phyloP scores from a whole-genome alignment of 1,140 invertebrate species.

The Euura saliciscinereae region DNA sequence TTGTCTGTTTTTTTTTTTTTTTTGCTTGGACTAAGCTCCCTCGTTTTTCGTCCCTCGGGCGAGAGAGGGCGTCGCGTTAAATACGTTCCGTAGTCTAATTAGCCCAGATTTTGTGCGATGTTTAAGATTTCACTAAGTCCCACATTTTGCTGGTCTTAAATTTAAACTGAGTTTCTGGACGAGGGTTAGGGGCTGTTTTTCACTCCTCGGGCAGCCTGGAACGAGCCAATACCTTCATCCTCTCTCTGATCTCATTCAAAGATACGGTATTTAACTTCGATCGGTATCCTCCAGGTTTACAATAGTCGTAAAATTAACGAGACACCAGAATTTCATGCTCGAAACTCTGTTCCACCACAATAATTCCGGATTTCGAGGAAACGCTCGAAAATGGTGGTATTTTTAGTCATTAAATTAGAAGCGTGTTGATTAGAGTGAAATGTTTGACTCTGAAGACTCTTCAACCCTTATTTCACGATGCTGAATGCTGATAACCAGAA shows the following conservation, averaged over 20 bases:
- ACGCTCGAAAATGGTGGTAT: too few species aligned
- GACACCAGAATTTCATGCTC: too few species aligned
- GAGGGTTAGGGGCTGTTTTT: background rate
- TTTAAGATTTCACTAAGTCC: conserved; percentile 3
- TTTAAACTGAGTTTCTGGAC: background rate
- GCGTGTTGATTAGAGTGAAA: too few species aligned
- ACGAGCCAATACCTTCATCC: background rate
- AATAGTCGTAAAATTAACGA: background rate
- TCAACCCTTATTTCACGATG: too few species aligned
- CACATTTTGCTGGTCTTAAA: background rate
- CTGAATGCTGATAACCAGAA: too few species aligned
- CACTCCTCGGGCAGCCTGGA: background rate
- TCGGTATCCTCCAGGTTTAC: background rate
- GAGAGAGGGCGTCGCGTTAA: background rate
- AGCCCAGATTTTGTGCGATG: conserved; percentile 1
- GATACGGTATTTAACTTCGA: background rate
- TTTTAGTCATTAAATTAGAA: too few species aligned
- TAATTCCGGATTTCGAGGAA: too few species aligned
- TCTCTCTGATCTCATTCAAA: background rate
- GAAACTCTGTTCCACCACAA: too few species aligned
- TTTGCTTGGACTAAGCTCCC: background rate
- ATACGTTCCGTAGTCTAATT: conserved; percentile 1
- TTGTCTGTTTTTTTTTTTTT: too few species aligned
- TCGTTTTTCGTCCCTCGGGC: background rate
- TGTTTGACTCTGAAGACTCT: too few species aligned